Percentiles rank a stretch among this genome's conserved stretches.
Evolutionary conservation across 2,888 invertebrate species (phyloP).

Genomic region (Parnassius orleans): DNA sequence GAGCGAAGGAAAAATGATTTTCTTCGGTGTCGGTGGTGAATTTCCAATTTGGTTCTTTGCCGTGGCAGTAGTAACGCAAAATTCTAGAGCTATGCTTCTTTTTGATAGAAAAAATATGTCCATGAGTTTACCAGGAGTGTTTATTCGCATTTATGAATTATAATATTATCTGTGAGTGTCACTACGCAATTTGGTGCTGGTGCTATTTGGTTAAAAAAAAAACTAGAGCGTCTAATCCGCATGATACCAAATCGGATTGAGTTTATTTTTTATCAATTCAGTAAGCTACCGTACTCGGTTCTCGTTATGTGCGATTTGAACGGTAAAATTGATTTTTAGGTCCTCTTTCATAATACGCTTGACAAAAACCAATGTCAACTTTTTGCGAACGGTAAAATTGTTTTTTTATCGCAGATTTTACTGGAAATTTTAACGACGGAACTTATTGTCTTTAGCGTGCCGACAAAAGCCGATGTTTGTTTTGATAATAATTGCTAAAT

Average conservation of each 20-base stretch:
- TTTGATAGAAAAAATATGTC: too few species aligned
- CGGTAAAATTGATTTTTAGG: slow-evolving; percentile 30
- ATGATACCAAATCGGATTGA: slow-evolving; percentile 11
- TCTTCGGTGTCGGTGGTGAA: too few species aligned
- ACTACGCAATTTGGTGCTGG: not conserved
- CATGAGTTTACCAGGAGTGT: too few species aligned
- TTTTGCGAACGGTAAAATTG: slow-evolving; percentile 18
- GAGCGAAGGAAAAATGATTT: too few species aligned
- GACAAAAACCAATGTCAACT: slow-evolving; percentile 28
- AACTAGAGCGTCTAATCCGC: slow-evolving; percentile 11
- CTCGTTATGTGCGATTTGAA: slow-evolving; percentile 30
- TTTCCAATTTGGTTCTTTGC: too few species aligned
- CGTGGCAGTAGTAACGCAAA: too few species aligned
- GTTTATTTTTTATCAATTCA: slow-evolving; percentile 15
- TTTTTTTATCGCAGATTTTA: slow-evolving; percentile 1
- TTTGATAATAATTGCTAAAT: too few species aligned
- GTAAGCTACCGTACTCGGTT: slow-evolving; percentile 15
- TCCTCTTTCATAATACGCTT: slow-evolving; percentile 28
- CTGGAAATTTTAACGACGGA: slow-evolving; percentile 4
- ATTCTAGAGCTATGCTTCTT: too few species aligned
- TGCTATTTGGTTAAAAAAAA: not conserved
- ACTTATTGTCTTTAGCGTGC: not conserved
- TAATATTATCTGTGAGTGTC: too few species aligned
- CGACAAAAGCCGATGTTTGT: not conserved
- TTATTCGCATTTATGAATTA: too few species aligned